Conservation (phyloP, 2,797 vertebrate genomes). For the Hipposideros larvatus region DNA sequence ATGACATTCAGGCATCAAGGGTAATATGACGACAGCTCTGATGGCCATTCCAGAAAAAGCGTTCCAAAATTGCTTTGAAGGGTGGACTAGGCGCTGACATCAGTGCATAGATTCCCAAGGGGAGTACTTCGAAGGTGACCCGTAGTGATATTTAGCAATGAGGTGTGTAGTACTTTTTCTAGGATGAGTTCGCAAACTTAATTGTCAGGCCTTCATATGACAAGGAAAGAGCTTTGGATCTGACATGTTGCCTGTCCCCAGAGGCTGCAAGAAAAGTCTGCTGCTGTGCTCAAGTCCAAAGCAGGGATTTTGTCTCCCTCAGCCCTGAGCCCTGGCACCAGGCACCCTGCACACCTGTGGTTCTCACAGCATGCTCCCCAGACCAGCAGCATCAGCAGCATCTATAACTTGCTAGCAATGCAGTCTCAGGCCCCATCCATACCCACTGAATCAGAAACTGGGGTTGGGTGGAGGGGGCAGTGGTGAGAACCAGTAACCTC, state of each 20-base stretch:
- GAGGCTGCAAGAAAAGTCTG: background rate
- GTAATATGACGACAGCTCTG: no score
- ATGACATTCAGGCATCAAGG: no score
- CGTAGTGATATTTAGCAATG: no score
- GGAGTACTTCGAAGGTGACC: no score
- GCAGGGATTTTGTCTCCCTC: background rate
- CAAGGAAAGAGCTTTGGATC: background rate
- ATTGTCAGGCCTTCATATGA: no score
- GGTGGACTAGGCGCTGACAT: no score
- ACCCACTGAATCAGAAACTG: background rate
- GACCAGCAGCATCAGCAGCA: rapidly evolving
- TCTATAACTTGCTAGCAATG: background rate
- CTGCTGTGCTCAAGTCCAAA: background rate
- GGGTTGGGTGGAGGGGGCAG: background rate
- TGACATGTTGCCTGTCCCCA: background rate
- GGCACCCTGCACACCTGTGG: background rate
- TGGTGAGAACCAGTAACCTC: background rate
- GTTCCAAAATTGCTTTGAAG: no score
- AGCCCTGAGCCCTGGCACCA: background rate
- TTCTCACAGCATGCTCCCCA: background rate
- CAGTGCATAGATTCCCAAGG: no score
- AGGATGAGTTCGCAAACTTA: no score
- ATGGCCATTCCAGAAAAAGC: no score
- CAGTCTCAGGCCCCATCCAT: background rate
- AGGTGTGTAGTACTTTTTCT: no score